phyloP scores from a whole-genome alignment of 2,797 vertebrate genomes.

The Champsocephalus gunnari region DNA sequence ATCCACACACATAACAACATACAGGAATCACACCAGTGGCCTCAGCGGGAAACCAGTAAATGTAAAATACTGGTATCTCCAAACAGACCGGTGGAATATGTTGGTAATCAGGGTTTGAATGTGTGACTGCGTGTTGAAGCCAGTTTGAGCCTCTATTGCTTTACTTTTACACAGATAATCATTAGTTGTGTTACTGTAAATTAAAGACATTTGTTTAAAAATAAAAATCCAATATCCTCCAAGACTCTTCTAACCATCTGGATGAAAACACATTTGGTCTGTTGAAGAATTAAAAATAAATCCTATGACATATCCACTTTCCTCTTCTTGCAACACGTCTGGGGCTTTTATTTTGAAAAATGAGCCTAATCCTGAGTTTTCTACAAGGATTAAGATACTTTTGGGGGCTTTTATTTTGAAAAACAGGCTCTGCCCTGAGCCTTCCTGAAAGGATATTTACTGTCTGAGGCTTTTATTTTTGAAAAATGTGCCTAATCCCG shows the following conservation, averaged over 20 bases:
- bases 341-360: too few species aligned
- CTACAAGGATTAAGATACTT: too few species aligned
- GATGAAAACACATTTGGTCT: background rate
- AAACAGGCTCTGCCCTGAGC: too few species aligned
- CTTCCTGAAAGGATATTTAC: too few species aligned
- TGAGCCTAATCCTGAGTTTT: too few species aligned
- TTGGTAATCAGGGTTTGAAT: background rate
- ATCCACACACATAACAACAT: conserved; percentile 1
- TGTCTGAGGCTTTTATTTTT: too few species aligned
- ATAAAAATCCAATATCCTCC: background rate
- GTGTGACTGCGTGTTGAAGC: background rate
- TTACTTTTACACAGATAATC: background rate
- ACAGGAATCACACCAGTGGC: background rate
- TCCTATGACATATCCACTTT: too few species aligned
- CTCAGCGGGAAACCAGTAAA: background rate
- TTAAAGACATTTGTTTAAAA: background rate
- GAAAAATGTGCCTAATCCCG: too few species aligned
- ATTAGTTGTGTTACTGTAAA: too few species aligned
- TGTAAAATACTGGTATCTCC: background rate
- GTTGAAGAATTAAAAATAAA: too few species aligned
- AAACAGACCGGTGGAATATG: background rate
- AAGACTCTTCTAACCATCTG: background rate
- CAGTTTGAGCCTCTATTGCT: background rate
- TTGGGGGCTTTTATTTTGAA: too few species aligned
- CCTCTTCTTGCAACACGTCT: too few species aligned